Evolutionary conservation across 2,888 invertebrate species (phyloP).

Genomic region (Liodrosophila aerea): DNA sequence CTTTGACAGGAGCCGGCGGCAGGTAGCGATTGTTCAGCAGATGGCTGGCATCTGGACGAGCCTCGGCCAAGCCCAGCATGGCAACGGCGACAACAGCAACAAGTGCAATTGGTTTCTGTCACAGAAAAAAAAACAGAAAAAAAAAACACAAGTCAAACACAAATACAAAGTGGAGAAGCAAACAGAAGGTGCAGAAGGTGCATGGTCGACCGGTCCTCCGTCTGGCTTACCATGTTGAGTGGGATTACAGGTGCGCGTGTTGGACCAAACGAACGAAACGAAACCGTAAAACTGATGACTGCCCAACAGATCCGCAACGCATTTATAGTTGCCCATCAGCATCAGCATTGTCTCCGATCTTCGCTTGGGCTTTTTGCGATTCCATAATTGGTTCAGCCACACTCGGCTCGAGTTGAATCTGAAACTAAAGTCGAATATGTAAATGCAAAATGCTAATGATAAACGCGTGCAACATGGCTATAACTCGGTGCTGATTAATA

Average conservation of each 20-base stretch:
- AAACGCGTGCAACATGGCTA: conserved; percentile 56
- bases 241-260: conserved; percentile 56
- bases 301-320: conserved; percentile 45
- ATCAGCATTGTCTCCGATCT: conserved; percentile 3
- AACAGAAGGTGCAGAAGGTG: conserved; percentile 9
- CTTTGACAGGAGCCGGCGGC: conserved; percentile 50
- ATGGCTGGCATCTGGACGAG: conserved; percentile 63
- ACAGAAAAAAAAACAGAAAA: conserved; percentile 9
- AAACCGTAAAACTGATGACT: conserved; percentile 72
- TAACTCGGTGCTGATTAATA: conserved; percentile 50
- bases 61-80: conserved; percentile 40
- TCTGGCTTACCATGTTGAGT: conserved; percentile 74
- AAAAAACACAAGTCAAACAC: conserved; percentile 14
- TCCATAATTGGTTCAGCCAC: conserved; percentile 49
- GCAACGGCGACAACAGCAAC: conserved; percentile 39
- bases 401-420: conserved; percentile 12
- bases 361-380: conserved; percentile 15
- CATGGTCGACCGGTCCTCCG: too few relatives aligned
- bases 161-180: conserved; percentile 1
- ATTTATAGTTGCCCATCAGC: conserved; percentile 67
- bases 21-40: conserved; percentile 47
- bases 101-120: conserved; percentile 61
- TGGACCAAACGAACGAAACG: conserved; percentile 69
- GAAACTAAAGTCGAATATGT: conserved; percentile 43
- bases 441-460: conserved; percentile 58